These are phyloP conservation scores for Phallusia fumigata DNA, from an alignment of 23 tunicate species.

Conservation along the genomic window DNA sequence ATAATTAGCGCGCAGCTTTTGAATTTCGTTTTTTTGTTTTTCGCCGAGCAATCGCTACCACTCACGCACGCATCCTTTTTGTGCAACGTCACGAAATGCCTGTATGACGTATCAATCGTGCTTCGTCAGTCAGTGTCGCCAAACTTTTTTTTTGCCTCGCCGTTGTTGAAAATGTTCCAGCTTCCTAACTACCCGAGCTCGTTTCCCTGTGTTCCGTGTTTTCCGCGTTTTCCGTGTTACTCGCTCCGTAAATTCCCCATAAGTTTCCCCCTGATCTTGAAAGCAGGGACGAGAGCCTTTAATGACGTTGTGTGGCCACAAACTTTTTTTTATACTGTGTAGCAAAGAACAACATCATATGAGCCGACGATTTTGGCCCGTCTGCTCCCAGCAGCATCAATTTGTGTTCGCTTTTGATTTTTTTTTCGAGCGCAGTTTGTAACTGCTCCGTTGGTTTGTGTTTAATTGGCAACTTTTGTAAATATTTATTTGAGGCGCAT, in stretches of 20 bases:
- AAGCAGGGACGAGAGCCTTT: not conserved
- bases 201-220: not conserved
- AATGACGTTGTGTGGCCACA: not conserved
- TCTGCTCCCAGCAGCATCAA: no score
- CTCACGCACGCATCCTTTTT: not conserved
- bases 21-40: not conserved
- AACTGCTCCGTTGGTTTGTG: not conserved
- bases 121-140: not conserved
- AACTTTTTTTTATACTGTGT: slow-evolving; percentile 1
- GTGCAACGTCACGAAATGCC: not conserved
- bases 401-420: no score
- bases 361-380: no score
- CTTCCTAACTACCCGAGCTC: no score
- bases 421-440: not conserved
- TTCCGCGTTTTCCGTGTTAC: not conserved
- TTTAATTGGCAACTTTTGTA: not conserved
- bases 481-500: slow-evolving; percentile 7
- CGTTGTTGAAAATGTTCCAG: not conserved
- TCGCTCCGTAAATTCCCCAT: not conserved
- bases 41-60: not conserved
- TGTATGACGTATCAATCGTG: not conserved
- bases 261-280: not conserved
- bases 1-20: not conserved
- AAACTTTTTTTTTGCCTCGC: not conserved
- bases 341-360: slow-evolving; percentile 14